Evolutionary conservation across 2,113 vertebrate genomes (phyloP), one percentile per base, ranked within the genome.

Genomic region (Acanthochromis polyacanthus): DNA sequence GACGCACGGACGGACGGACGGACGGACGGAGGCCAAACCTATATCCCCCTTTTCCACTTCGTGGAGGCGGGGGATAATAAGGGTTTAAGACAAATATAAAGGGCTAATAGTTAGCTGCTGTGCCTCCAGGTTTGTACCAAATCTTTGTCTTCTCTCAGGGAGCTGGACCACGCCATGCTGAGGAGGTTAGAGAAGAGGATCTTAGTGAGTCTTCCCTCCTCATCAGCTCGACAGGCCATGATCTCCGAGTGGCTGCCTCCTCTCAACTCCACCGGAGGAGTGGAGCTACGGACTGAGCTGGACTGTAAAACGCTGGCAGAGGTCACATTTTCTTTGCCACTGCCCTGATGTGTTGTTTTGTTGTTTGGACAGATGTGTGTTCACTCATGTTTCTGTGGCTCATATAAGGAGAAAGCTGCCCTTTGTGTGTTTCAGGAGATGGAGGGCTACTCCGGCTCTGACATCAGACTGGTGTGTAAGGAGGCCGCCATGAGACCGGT

Each of bases 401-500:
- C 38, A 40, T 1, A 10, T 10, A 3, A 10, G 30, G 30, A 30
- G 30, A 30, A 30, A 30, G 4, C 4, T 30, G 30, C 5, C 4
- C 30, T 30, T 15, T 45, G 25, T 66, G 9, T 69, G 0, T 88
- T 85, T 45, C 82, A 99, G 98, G 94, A 95, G 80, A 97, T 92
- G 0, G 94, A 95, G 0, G 97, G 98, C 20, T 99, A 99, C 86
- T 99, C 98, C 0, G 98, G 98, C 64, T 99, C 97, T 1, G 98
- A 99, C 75, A 93, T 99, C 20, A 96, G 95, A 82, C 78, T 99
- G 0, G 96, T 96, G 32, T 99, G 98, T 95, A 99, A 97, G 78
- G 98, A 99, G 70, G 96, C 98, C 5, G 97, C 98, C 12, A 99
- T 99, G 98, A 95, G 97, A 70, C 97, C 97, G 1, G 94, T 98